phyloP scores from a whole-genome alignment of 2,797 vertebrate species.

The Coregonus suidteri region DNA sequence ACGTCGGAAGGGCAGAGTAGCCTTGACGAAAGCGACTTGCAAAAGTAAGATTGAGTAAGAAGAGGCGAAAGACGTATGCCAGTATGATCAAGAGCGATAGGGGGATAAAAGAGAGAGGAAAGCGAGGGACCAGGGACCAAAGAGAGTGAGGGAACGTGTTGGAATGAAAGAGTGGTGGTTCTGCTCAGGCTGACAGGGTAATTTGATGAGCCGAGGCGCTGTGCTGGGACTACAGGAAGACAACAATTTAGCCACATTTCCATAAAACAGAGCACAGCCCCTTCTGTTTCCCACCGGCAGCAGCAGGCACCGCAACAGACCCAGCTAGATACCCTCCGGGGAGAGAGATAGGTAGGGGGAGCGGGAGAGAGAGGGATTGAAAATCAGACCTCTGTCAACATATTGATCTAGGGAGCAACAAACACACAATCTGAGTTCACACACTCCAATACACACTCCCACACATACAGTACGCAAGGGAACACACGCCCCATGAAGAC shows the following conservation, averaged over 20 bases:
- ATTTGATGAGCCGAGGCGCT: constrained; percentile 74
- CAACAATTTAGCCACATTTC: constrained; percentile 93
- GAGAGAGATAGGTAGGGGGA: not conserved
- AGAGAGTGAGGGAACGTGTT: constrained; percentile 56
- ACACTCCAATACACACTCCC: not conserved
- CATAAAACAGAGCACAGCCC: constrained; percentile 86
- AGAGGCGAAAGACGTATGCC: not conserved
- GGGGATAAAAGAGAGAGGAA: not conserved
- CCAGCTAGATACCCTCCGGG: not conserved
- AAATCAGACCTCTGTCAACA: constrained; percentile 36
- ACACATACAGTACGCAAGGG: not conserved
- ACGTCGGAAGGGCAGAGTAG: not conserved
- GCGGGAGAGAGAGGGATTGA: not conserved
- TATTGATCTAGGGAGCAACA: constrained; percentile 9
- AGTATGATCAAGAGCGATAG: not conserved
- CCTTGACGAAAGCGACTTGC: not conserved
- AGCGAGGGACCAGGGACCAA: not conserved
- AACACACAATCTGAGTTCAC: not conserved
- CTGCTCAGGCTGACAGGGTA: constrained; percentile 78
- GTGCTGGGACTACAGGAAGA: constrained; percentile 84
- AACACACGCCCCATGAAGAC: constrained; percentile 10
- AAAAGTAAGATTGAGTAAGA: not conserved
- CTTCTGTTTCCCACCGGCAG: constrained; percentile 48
- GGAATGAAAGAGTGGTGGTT: constrained; percentile 77
- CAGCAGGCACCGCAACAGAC: not conserved